Base-by-base conservation (phyloP, 1,140 invertebrate genomes). In the Mya arenaria region DNA sequence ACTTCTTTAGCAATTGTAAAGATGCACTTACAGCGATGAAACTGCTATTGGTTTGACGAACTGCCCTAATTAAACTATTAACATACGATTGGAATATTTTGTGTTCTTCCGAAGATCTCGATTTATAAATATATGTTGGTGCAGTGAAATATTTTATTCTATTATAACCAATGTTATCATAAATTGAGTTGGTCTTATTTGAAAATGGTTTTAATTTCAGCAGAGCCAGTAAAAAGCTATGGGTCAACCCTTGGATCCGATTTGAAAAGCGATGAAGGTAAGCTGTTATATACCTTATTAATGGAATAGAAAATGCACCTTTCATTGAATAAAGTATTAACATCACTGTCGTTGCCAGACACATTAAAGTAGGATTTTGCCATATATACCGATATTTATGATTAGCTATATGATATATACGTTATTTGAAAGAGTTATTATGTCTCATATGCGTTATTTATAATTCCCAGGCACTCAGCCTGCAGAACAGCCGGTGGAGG, bases 251-350 rank as follows among this genome's bases (percentile, higher is more conserved):
- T 75, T 28, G 78, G 79, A 34, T 68, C 82, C 41, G 63, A 78
- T 41, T 74, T 84, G 55, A 77, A 79, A 78, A 82, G 65, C 60
- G 39, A 28, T 63, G 37, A 52, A 52, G 48, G 48, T 52, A 52
- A 13, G 10, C 41, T 52, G 25, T 52, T 17, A 52, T 4, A 52
- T 52, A n/a, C 25, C 19, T 52, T 52, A 52, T 52, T 8, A 23
- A 52, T 48, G 10, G 41, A 48, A 13, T 10, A 13, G 10, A 13
- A 48, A 48, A 19, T 48, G 10, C 10, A 48, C 10, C 41, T 13
- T 48, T 13, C 19, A 13, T 48, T 13, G 10, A 13, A 13, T 48
- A 48, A 19, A 10, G 10, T 19, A 19, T 13, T 48, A 13, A 19
- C 41, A 13, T 48, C 41, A 19, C 10, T 13, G 41, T 10, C n/a